A percentile compares a stretch with the other conserved stretches of the same genome.
Conservation (phyloP, 2,113 vertebrate genomes). For the Carassius auratus region DNA sequence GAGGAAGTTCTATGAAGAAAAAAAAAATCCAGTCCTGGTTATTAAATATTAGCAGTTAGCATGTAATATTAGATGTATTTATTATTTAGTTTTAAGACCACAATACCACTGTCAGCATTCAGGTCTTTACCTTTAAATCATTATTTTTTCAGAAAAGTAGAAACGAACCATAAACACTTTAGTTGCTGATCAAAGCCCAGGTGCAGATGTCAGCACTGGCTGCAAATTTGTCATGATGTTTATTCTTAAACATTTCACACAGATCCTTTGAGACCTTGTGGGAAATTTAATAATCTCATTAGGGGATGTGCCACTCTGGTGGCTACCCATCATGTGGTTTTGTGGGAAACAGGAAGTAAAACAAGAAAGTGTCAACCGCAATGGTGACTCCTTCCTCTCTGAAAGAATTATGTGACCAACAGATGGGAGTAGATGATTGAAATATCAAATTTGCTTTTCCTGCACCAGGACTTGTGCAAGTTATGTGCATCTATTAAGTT, state of each 20-base stretch:
- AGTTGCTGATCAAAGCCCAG: neutral
- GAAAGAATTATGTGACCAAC: neutral
- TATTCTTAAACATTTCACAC: neutral
- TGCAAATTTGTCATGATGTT: neutral
- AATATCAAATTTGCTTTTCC: neutral
- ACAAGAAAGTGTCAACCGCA: neutral
- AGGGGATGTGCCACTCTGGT: neutral
- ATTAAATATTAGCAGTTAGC: neutral
- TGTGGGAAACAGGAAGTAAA: constrained; percentile 5
- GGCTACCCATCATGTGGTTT: constrained; percentile 3
- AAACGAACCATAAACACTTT: constrained; percentile 5
- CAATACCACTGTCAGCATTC: constrained; percentile 55
- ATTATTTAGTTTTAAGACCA: neutral
- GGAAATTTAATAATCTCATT: constrained; percentile 17
- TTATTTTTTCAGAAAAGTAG: constrained; percentile 7
- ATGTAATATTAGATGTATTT: constrained; percentile 22
- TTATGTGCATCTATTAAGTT: neutral
- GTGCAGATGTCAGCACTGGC: neutral
- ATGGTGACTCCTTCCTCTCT: constrained; percentile 21
- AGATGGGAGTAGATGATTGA: neutral
- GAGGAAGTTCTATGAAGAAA: constrained; percentile 47
- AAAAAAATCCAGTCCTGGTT: neutral
- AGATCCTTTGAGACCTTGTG: constrained; percentile 16
- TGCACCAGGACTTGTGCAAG: neutral
- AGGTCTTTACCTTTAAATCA: constrained; percentile 12